Evolutionary conservation across 1,140 invertebrate species (phyloP), one percentile per base, ranked within the genome.

Genomic region (Fopius arisanus): DNA sequence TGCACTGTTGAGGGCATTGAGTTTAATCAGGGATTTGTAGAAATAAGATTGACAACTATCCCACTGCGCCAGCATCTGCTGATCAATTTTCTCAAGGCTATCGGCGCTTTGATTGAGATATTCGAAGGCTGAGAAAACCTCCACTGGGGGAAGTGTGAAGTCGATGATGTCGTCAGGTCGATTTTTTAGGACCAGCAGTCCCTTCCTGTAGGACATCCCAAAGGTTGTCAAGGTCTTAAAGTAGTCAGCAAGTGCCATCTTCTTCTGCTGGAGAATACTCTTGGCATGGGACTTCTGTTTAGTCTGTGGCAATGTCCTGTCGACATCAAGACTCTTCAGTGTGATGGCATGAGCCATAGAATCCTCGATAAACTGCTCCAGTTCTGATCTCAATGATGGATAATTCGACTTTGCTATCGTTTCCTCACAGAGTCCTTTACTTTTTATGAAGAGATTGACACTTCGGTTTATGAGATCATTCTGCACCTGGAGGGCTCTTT

Each of bases 241-340:
- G 23, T 97, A 89, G 88, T 97, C 95, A 0, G 93, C 90, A 0
- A 98, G 82, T 4, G 92, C 92, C 85, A 94, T 92, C 31, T 94
- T 91, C 83, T 97, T 97, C 77, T 94, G 93, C 76, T 95, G 92
- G 0, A 97, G 89, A 40, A 97, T 93, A 82, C 90, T 92, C 80
- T 95, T 95, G 0, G 94, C 94, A 83, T 94, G 91, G 2, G 92
- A 91, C 78, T 92, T 94, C 84, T 96, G 95, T 82, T 93, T 96
- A 78, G 85, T 91, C 89, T 92, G 95, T 80, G 89, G 90, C 84
- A 87, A 79, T 77, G 84, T 90, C 71, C 85, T 81, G 77, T 93
- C 90, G 1, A 93, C 87, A 76, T 94, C 91, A 31, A 93, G 84
- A 14, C 89, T 88, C 48, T 91, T 92, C 66, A 95, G 80, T 80